Percentiles rank a stretch among this genome's conserved stretches.
phyloP scores from a whole-genome alignment of 2,113 vertebrate species.

The Genyomyrus donnyi region DNA sequence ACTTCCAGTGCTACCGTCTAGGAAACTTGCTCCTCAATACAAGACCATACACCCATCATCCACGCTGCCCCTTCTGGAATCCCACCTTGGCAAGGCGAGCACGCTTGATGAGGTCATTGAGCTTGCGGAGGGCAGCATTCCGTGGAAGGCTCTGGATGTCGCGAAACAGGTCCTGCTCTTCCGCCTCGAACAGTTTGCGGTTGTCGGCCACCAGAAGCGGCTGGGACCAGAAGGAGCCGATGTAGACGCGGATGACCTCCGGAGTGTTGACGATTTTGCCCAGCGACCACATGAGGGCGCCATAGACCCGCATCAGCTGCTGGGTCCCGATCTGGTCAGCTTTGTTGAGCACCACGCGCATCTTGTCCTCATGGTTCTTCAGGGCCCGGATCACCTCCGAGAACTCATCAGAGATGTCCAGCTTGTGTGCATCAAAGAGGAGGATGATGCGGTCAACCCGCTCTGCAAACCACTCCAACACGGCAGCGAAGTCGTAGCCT shows the following conservation, averaged over 20 bases:
- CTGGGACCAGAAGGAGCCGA: constrained; percentile 73
- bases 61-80: not conserved
- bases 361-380: constrained; percentile 68
- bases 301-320: constrained; percentile 73
- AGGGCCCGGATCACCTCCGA: constrained; percentile 70
- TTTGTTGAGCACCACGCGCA: constrained; percentile 53
- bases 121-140: constrained; percentile 66
- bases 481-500: constrained; percentile 49
- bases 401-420: constrained; percentile 66
- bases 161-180: constrained; percentile 69
- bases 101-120: constrained; percentile 72
- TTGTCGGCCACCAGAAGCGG: constrained; percentile 59
- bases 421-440: constrained; percentile 60
- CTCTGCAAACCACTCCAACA: constrained; percentile 71
- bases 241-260: constrained; percentile 69
- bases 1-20: not conserved
- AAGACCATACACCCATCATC: not conserved
- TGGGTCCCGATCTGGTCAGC: constrained; percentile 72
- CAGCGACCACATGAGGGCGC: constrained; percentile 75
- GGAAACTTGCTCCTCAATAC: not conserved
- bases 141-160: constrained; percentile 71
- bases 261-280: constrained; percentile 75
- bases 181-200: constrained; percentile 68
- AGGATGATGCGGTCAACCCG: constrained; percentile 72
- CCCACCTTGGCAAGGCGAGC: constrained; percentile 68